Base-by-base conservation (phyloP, 2,113 vertebrate genomes). In the Prionailurus viverrinus region DNA sequence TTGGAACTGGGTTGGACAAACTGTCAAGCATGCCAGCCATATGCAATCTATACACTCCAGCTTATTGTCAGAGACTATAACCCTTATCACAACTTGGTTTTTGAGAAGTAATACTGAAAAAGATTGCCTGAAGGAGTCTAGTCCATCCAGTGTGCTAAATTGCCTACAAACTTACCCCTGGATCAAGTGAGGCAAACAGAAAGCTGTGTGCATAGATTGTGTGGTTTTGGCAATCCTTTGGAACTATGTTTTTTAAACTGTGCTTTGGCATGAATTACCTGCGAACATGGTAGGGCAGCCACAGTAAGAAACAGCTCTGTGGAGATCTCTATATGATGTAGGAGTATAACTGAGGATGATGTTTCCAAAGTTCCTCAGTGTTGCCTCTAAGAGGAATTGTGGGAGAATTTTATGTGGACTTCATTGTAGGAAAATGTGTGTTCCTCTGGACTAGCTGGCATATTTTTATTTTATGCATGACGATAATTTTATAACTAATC, bases 401-500 rank as follows among this genome's bases (percentile, higher is more conserved):
- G 23, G n/a, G 36, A 33, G 39, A 73, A 15, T 63, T 89, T 89
- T 88, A 16, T 61, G 12, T 31, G 45, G 13, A 55, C 21, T 48
- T 84, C 45, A 45, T 3, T 85, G 27, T 31, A 86, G 41, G 41
- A 89, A 71, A 80, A 79, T 71, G 16, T 23, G 8, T 89, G 29
- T 78, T 94, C 91, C 48, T 96, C 12, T 90, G 74, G 25, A 45
- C 87, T 6, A 91, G 39, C 19, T 48, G 29, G 4, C 58, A 19
- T 33, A 10, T 90, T 92, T 96, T 94, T 86, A 61, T 91, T 81
- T 48, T 79, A 16, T 1, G 0, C 36, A 51, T 8, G 4, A 92
- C 58, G 29, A 91, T 88, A 63, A 88, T 82, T 94, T 95, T 94
- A 41, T 86, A 97, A 86, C 11, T 65, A 45, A 80, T 58, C 13